phyloP scores from a whole-genome alignment of 2,113 vertebrate species.

The Cygnus buccinator region DNA sequence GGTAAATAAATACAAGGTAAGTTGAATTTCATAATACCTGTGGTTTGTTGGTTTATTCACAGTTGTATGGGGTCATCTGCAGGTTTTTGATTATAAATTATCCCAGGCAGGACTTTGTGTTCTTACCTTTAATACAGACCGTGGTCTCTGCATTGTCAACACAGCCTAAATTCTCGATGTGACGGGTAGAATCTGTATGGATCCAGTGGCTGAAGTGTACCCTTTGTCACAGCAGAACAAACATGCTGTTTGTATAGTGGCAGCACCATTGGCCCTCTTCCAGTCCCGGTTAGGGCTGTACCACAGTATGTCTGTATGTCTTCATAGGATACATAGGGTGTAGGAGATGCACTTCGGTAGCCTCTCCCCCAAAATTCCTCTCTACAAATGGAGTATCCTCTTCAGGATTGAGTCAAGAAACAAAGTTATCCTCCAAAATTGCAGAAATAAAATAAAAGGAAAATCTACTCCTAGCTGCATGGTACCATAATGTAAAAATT shows the following conservation, averaged over 20 bases:
- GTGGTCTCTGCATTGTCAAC: background rate
- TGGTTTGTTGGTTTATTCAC: background rate
- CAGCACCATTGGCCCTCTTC: background rate
- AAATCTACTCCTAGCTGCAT: background rate
- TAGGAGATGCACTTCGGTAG: background rate
- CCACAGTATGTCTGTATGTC: background rate
- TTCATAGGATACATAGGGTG: background rate
- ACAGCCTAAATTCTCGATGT: background rate
- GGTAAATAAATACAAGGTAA: conserved; percentile 32
- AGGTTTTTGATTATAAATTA: background rate
- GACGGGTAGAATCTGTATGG: background rate
- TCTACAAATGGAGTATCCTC: background rate
- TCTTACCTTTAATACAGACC: background rate
- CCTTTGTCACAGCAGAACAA: background rate
- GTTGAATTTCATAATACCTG: background rate
- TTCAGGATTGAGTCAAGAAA: background rate
- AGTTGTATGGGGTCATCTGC: background rate
- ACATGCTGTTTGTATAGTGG: fast-evolving
- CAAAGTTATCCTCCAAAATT: background rate
- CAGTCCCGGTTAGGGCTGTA: background rate
- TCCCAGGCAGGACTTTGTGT: background rate
- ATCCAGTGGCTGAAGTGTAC: background rate
- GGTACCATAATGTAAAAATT: background rate
- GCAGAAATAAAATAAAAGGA: background rate
- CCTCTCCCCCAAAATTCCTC: background rate